Percentiles rank a stretch among this genome's conserved stretches.
Evolutionary conservation across 2,113 vertebrate genomes (phyloP).

Genomic region (Tenebrosternarchus preto): DNA sequence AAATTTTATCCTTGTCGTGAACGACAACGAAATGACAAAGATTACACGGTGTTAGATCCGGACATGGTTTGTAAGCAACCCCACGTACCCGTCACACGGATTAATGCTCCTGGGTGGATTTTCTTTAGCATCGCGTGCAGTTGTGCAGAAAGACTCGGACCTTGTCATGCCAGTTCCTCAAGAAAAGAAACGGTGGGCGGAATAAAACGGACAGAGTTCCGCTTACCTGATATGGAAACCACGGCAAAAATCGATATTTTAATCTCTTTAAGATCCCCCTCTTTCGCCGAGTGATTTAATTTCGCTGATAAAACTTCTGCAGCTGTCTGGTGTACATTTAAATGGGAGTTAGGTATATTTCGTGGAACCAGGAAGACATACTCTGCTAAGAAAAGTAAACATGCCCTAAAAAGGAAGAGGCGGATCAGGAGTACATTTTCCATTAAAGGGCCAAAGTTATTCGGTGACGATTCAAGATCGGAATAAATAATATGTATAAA

Average conservation of each 20-base stretch:
- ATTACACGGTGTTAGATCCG: not conserved
- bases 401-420: slow-evolving; percentile 63
- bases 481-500: too few species aligned
- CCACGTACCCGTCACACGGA: not conserved
- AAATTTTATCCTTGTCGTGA: too few species aligned
- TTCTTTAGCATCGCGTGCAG: not conserved
- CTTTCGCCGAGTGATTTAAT: not conserved
- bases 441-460: slow-evolving; percentile 55
- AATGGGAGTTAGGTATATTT: slow-evolving; percentile 43
- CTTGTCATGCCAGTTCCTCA: slow-evolving; percentile 41
- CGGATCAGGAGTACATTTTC: slow-evolving; percentile 38
- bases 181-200: slow-evolving; percentile 24
- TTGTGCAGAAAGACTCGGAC: not conserved
- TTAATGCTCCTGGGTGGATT: not conserved
- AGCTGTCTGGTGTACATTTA: slow-evolving; percentile 29
- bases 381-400: slow-evolving; percentile 55
- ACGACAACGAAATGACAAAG: too few species aligned
- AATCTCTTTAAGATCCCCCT: not conserved
- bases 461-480: too few species aligned
- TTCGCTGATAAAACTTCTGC: slow-evolving; percentile 29
- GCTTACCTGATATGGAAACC: slow-evolving; percentile 19
- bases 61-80: not conserved
- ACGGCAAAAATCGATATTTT: not conserved
- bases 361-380: slow-evolving; percentile 60
- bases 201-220: slow-evolving; percentile 21